A percentile compares a stretch with the other conserved stretches of the same genome.
phyloP scores from a whole-genome alignment of 2,113 vertebrate species.

The Peromyscus leucopus region DNA sequence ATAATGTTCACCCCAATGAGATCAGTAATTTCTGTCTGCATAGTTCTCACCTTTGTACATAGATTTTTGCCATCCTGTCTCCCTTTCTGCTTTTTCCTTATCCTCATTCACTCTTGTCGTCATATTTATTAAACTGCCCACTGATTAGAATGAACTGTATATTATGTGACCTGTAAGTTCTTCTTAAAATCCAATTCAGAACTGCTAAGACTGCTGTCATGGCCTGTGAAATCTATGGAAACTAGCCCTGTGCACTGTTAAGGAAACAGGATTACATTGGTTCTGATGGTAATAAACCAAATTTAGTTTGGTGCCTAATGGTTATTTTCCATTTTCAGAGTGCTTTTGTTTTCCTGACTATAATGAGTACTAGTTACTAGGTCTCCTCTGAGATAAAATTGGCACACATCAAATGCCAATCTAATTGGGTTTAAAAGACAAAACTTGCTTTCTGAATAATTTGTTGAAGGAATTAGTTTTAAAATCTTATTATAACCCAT shows the following conservation, averaged over 20 bases:
- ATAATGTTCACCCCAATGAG: conserved; percentile 62
- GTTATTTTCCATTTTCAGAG: not conserved
- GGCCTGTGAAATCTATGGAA: not conserved
- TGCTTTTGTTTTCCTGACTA: conserved; percentile 31
- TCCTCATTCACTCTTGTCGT: not conserved
- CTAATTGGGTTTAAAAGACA: conserved; percentile 28
- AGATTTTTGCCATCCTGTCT: not conserved
- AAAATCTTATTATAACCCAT: not conserved
- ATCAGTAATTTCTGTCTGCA: conserved; percentile 41
- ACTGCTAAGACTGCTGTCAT: not conserved
- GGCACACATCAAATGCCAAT: not conserved
- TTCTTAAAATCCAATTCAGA: not conserved
- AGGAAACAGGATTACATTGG: not conserved
- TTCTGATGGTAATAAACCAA: not conserved
- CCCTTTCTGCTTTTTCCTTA: not conserved
- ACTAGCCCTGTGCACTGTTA: not conserved
- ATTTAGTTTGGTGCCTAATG: not conserved
- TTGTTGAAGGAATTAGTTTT: conserved; percentile 58
- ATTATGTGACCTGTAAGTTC: not conserved
- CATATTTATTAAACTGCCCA: not conserved
- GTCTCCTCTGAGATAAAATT: not conserved
- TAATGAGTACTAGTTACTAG: not conserved
- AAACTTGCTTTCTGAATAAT: not conserved
- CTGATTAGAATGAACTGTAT: not conserved
- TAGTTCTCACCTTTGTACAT: not conserved